phyloP scores from a whole-genome alignment of 2,888 invertebrate genomes.

The Heliconius charithonia region DNA sequence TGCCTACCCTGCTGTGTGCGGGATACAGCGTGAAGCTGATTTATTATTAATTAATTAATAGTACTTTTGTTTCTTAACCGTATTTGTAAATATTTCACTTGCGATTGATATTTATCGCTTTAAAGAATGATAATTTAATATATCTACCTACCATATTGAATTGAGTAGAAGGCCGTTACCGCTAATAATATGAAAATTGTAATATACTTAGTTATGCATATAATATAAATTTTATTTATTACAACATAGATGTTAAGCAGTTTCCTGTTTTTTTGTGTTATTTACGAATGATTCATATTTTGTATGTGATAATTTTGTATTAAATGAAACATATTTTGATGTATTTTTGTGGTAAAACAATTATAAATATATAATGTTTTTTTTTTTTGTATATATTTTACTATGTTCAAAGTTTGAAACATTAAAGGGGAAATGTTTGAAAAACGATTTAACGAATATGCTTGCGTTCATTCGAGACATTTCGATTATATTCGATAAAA shows the following conservation, averaged over 20 bases:
- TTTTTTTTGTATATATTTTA: constrained; percentile 12
- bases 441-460: neutral
- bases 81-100: constrained; percentile 21
- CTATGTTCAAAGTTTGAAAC: neutral
- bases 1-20: no score
- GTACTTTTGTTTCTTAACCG: neutral
- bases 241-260: constrained; percentile 21
- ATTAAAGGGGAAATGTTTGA: neutral
- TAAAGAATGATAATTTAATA: neutral
- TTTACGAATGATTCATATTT: constrained; percentile 43
- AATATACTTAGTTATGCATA: constrained; percentile 32
- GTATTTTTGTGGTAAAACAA: constrained; percentile 21
- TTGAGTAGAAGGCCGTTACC: constrained; percentile 24
- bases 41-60: neutral
- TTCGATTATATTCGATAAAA: constrained; percentile 7
- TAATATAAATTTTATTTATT: constrained; percentile 31
- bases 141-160: constrained; percentile 16
- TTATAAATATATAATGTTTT: neutral
- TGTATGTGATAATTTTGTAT: constrained; percentile 41
- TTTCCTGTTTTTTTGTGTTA: constrained; percentile 41
- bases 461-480: neutral
- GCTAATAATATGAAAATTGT: constrained; percentile 14
- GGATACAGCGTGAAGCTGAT: no score
- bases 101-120: neutral
- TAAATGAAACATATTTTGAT: constrained; percentile 36